These are phyloP conservation scores for Dendrolimus punctatus DNA, from an alignment of 1,140 invertebrate genomes.

Conservation along the genomic window DNA sequence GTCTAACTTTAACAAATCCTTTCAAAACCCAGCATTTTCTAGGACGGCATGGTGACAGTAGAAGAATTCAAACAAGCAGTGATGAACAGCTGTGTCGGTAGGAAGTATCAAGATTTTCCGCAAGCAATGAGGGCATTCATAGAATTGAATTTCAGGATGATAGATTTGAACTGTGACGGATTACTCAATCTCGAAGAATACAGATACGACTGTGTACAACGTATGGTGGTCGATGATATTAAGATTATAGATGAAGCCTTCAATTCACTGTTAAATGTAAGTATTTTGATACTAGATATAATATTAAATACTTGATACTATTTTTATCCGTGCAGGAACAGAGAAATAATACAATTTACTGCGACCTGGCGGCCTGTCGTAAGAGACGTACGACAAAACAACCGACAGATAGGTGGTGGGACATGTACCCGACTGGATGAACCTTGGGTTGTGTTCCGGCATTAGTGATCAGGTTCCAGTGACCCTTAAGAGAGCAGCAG, in stretches of 20 bases:
- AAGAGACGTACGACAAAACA: too few relatives aligned
- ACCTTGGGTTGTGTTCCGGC: too few relatives aligned
- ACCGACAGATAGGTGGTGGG: too few relatives aligned
- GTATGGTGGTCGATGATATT: constrained; percentile 83
- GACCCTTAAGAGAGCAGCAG: too few relatives aligned
- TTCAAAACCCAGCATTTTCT: constrained; percentile 32
- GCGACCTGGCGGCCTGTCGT: too few relatives aligned
- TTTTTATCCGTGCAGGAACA: too few relatives aligned
- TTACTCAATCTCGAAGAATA: constrained; percentile 85
- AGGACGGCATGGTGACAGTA: constrained; percentile 86
- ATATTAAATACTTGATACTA: too few relatives aligned
- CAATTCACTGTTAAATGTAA: constrained; percentile 83
- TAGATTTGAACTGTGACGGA: constrained; percentile 86
- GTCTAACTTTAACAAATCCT: background rate
- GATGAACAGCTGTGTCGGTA: constrained; percentile 84
- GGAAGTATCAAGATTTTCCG: constrained; percentile 84
- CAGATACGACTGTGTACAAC: constrained; percentile 85
- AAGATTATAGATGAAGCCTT: constrained; percentile 83
- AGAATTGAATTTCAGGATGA: constrained; percentile 84
- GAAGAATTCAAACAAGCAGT: constrained; percentile 89
- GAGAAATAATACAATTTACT: too few relatives aligned
- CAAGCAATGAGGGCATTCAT: constrained; percentile 88
- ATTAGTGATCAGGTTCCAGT: too few relatives aligned
- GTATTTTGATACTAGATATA: constrained; percentile 37
- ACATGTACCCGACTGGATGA: too few relatives aligned